Conservation (phyloP, 2,113 vertebrate genomes). For the Chloebia gouldiae region DNA sequence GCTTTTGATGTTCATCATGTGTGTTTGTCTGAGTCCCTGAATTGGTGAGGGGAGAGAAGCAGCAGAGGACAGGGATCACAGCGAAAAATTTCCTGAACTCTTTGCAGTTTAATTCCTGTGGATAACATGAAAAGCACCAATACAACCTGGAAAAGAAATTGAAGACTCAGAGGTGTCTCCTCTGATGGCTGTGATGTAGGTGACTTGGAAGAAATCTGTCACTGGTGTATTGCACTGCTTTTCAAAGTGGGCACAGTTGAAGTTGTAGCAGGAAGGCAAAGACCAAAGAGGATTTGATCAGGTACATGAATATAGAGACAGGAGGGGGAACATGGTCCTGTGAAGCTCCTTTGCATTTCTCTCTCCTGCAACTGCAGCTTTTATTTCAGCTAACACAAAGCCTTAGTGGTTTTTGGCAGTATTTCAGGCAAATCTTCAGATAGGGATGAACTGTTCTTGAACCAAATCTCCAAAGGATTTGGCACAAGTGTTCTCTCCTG, state of each 20-base stretch:
- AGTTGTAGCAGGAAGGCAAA: neutral
- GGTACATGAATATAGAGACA: neutral
- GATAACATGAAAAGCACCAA: neutral
- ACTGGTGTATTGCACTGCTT: neutral
- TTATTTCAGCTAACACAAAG: neutral
- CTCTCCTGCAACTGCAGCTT: neutral
- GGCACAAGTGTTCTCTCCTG: neutral
- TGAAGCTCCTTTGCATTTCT: slow-evolving; percentile 7
- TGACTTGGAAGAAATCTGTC: neutral
- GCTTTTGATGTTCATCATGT: neutral
- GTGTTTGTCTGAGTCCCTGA: neutral
- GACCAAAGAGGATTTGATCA: slow-evolving; percentile 19
- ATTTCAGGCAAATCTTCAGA: slow-evolving; percentile 20
- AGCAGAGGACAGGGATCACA: neutral
- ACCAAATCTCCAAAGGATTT: slow-evolving; percentile 21
- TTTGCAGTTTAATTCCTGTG: neutral
- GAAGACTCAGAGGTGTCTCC: neutral
- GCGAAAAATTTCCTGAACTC: neutral
- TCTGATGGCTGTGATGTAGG: neutral
- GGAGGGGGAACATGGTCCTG: neutral
- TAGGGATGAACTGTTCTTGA: slow-evolving; percentile 45
- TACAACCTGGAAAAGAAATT: neutral
- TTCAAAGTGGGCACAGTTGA: neutral
- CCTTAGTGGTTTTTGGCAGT: neutral
- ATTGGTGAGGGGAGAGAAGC: neutral